Conservation (phyloP, 2,888 invertebrate genomes). For the Anthophora plumipes region DNA sequence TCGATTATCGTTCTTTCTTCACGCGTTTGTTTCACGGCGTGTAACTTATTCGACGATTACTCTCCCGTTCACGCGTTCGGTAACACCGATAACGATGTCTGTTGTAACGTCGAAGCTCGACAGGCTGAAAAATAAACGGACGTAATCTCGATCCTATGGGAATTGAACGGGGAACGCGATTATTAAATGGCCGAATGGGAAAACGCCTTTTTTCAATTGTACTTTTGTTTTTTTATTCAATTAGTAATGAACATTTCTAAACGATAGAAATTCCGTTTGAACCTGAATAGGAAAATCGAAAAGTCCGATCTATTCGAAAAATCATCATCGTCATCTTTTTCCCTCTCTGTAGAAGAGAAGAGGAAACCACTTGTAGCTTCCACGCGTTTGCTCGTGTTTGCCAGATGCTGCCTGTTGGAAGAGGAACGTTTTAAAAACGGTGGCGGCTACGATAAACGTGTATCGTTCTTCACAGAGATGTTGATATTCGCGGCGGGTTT, state of each 20-base stretch:
- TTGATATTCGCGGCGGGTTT: constrained; percentile 20
- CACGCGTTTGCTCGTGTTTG: constrained; percentile 21
- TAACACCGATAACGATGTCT: constrained; percentile 26
- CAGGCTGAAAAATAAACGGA: constrained; percentile 20
- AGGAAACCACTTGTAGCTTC: constrained; percentile 57
- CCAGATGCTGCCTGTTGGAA: neutral
- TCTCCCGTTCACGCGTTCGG: constrained; percentile 1
- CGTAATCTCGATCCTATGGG: neutral
- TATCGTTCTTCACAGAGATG: constrained; percentile 11
- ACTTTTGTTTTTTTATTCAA: no score
- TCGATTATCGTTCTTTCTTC: neutral
- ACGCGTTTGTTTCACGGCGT: neutral
- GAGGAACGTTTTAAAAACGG: constrained; percentile 7
- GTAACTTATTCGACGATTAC: neutral
- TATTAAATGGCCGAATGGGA: neutral
- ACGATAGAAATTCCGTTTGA: neutral
- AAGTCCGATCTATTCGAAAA: neutral
- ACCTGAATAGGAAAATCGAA: neutral
- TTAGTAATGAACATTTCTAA: no score
- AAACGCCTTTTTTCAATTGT: neutral
- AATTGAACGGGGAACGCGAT: neutral
- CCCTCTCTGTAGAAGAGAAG: constrained; percentile 6
- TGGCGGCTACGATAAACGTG: neutral
- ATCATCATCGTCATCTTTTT: neutral
- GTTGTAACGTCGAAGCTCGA: neutral